Base-by-base conservation (phyloP, 2,113 vertebrate species). In the Rissa tridactyla region DNA sequence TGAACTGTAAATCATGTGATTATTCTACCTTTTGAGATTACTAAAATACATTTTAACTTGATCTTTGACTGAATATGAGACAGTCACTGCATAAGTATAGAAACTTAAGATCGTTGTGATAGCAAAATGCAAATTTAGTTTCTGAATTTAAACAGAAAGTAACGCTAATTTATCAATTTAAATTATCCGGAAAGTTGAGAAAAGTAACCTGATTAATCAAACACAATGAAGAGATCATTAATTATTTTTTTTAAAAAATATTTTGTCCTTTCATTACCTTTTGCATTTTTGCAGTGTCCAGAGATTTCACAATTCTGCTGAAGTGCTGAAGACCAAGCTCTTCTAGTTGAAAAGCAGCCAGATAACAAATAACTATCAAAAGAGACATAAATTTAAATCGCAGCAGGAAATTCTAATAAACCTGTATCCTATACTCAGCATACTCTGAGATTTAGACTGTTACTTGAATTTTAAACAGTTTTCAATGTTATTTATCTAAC, bases 331-430 rank as follows among this genome's bases (percentile, higher is more conserved):
- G 78, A 94, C 99, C 99, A 1, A 99, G 97, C 52, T 99, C 98
- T 73, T 99, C 98, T 25, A 99, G 97, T 80, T 95, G 96, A 98
- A 99, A 99, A 6, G 95, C 97, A 77, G 98, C 97, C 93, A 99
- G 97, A 88, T 99, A 99, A 96, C 98, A 99, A 94, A 99, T 97
- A 94, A 99, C 99, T 99, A 54, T n/a, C 82, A 98, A 96, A 80
- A 94, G 52, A 96, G 55, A 69, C 14, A 96, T 5, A 88, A 2
- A 91, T 51, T 94, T 82, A 91, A 94, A 97, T 95, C 72, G 11
- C 40, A 84, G 42, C 32, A 82, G 73, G 12, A 25, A 72, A 61
- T 68, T 85, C 44, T 76, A 75, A 66, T 36, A 83, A 83, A 44
- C 23, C 8, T 51, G 15, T 49, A 73, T 6, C 34, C 27, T 71